Base-by-base conservation (phyloP, 2,888 invertebrate species). In the Urechis unicinctus region DNA sequence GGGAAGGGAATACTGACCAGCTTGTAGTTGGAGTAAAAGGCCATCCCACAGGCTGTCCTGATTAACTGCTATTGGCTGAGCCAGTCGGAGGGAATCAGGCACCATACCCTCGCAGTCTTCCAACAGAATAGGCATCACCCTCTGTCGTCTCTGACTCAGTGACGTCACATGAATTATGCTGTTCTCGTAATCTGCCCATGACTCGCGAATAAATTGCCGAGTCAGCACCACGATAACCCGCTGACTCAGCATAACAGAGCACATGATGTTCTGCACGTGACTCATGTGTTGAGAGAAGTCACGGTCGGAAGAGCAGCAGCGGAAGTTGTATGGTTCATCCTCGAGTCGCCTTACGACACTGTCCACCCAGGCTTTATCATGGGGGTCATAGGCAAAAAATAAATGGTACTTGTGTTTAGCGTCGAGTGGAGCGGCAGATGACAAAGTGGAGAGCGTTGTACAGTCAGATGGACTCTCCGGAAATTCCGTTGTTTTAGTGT, bases 171-270 rank as follows among this genome's bases (percentile, higher is more conserved):
- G 69, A 48, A 66, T 58, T 21, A 72, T 58, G 1, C 63, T 63
- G 43, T 70, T 66, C 61, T 70, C 68, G 36, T 70, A 68, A 5
- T 63, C 61, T n/a, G 47, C 51, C 72, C 72, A 72, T 4, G 66
- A 63, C 6, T 64, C 62, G 17, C 58, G 53, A 24, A 72, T 64
- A 57, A 71, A 72, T 31, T 55, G 57, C 4, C 60, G 58, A 49
- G 69, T 66, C 17, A 72, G 59, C 2, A 71, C 70, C 41, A 72
- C 58, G 3, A 72, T 65, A 0, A 71, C 65, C 4, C 71, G 60
- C 48, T 71, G 68, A 58, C 72, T 71, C 28, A 72, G 62, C 71
- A 71, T 72, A 3, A 69, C 66, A 0, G 70, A 66, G 58, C 70
- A 71, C 36, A 72, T 55, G 1, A 67, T 60, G 29, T 65, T 68